Conservation (phyloP, 1,140 invertebrate genomes). For the Drosophila serrata region DNA sequence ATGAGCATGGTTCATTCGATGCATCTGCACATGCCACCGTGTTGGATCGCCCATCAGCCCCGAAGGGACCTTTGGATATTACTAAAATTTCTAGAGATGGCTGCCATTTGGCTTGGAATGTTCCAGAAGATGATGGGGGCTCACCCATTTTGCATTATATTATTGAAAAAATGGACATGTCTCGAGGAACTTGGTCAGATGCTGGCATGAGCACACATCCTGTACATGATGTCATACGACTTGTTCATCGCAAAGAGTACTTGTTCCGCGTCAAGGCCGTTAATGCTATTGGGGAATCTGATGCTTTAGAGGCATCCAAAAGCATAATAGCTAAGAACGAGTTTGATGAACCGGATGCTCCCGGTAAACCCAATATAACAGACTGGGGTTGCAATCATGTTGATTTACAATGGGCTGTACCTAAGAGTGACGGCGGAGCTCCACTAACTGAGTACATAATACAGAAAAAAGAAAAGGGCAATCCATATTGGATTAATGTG, state of each 20-base stretch:
- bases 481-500: slow-evolving; percentile 96
- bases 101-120: slow-evolving; percentile 93
- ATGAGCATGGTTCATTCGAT: slow-evolving; percentile 92
- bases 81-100: slow-evolving; percentile 95
- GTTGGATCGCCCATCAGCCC: slow-evolving; percentile 94
- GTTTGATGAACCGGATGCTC: slow-evolving; percentile 96
- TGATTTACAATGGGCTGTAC: slow-evolving; percentile 95
- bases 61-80: slow-evolving; percentile 94
- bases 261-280: slow-evolving; percentile 96
- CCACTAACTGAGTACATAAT: slow-evolving; percentile 97
- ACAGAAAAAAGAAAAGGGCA: slow-evolving; percentile 98
- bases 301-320: slow-evolving; percentile 93
- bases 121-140: slow-evolving; percentile 95
- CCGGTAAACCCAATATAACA: slow-evolving; percentile 94
- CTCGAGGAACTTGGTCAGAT: slow-evolving; percentile 97
- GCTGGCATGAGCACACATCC: slow-evolving; percentile 94
- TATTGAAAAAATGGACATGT: slow-evolving; percentile 98
- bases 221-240: slow-evolving; percentile 92
- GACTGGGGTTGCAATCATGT: slow-evolving; percentile 98
- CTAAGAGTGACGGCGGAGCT: slow-evolving; percentile 95
- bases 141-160: slow-evolving; percentile 98
- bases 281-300: slow-evolving; percentile 97
- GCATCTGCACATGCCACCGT: slow-evolving; percentile 95
- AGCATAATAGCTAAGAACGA: slow-evolving; percentile 97
- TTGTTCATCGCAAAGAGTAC: slow-evolving; percentile 97